Percentiles rank a stretch among this genome's conserved stretches.
phyloP scores from a whole-genome alignment of 1,140 invertebrate species.

The Platorchestia sp. region DNA sequence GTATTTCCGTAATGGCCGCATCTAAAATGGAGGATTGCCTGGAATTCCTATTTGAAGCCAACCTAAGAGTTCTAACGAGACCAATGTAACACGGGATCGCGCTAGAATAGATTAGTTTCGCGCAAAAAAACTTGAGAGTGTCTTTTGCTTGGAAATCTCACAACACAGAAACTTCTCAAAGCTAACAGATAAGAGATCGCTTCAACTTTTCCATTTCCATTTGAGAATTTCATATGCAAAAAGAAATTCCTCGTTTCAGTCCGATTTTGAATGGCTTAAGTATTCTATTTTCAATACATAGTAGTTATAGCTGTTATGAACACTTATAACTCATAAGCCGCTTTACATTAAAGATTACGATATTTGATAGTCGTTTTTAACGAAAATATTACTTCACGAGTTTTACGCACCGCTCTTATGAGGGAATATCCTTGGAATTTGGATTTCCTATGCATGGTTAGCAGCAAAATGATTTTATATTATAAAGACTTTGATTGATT shows the following conservation, averaged over 20 bases:
- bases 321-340: neutral
- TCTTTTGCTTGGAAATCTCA: neutral
- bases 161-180: neutral
- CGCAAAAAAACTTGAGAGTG: neutral
- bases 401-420: neutral
- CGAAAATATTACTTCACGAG: neutral
- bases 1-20: conserved; percentile 54
- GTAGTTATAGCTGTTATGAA: neutral
- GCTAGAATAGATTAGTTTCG: conserved; percentile 37
- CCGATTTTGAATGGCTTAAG: neutral
- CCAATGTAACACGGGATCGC: conserved; percentile 41
- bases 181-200: neutral
- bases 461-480: neutral
- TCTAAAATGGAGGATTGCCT: conserved; percentile 55
- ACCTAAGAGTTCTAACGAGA: conserved; percentile 51
- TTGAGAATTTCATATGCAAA: neutral
- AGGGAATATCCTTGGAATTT: neutral
- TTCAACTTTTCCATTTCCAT: neutral
- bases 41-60: conserved; percentile 50
- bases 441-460: neutral
- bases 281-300: neutral
- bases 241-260: neutral
- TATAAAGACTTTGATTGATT: neutral
- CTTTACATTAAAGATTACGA: neutral
- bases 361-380: neutral